Base-by-base conservation (phyloP, 2,797 vertebrate species). In the Toxotes lorentzi region DNA sequence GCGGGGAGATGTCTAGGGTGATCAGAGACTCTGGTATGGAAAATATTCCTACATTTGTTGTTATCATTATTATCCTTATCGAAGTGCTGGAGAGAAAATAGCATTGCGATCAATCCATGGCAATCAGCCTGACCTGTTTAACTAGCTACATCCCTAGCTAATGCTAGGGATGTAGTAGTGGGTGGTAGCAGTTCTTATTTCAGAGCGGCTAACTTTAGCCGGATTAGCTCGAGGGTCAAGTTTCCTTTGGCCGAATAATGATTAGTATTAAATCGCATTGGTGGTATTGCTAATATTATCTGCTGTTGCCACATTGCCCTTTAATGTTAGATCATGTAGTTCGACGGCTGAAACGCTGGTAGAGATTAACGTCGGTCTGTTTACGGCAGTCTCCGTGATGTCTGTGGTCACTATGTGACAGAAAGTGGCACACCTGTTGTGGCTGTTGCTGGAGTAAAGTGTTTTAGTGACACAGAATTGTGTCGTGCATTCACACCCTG, bases 1-100 rank as follows among this genome's bases (percentile, higher is more conserved):
- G 35, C 73, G 40, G 50, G 61, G 92, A 94, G 68, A 94, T 94
- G 92, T 92, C 93, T 83, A 23, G 38, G n/a, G 84, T 62, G 85
- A 92, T 88, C 84, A 88, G 58, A 83, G 91, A 91, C 71, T 79
- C 89, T 64, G 94, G 94, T 95, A 94, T 83, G 92, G 50, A 61
- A 59, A 62, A 1, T 7, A 79, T 64, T 76, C 1, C 12, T 16
- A 11, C 5, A 19, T 70, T 68, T 48, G 43, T 45, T 70, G 7
- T 6, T 58, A 4, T 12, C n/a, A 9, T 38, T 51, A 2, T 12
- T 51, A 45, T 59, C 9, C 41, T 56, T 64, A 65, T 40, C 24
- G 7, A 45, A 16, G 56, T 1, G 40, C 12, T 17, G 62, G 43
- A 30, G 0, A 48, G 1, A 27, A 35, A 58, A 41, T n/a, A 1